Evolutionary conservation across 2,888 invertebrate genomes (phyloP), one percentile per base, ranked within the genome.

Genomic region (Dermolepida albohirtum): DNA sequence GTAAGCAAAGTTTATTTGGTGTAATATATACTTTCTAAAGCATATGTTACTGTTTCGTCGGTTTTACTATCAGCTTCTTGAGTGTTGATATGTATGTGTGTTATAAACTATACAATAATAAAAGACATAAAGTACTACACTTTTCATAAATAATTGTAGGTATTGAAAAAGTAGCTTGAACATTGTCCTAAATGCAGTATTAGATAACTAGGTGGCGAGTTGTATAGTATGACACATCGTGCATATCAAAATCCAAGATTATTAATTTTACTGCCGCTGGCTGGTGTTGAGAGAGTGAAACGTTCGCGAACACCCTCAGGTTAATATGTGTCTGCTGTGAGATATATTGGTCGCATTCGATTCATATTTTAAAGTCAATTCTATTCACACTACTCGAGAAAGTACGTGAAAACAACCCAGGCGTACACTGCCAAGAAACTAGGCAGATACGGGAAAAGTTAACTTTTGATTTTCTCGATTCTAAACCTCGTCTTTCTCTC

Each of bases 291-390:
- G 69, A 68, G 71, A 64, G 70, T 73, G 73, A 70, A 73, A 71
- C 70, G 73, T 72, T 72, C 69, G 67, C 70, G 64, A 68, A 68
- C 71, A 72, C 72, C 63, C 67, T 71, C 66, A 72, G 76, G 76
- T 77, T 77, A 77, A 77, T 77, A 77, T 77, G 76, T 77, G 76
- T 77, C 77, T 74, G 70, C 67, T 68, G 68, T 70, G 71, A 76
- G 75, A 77, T 76, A 78, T 78, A 80, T 79, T 76, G 79, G 79
- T 76, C 76, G 78, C 79, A 77, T 78, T 79, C 76, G 77, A 78
- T 80, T 80, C 78, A 80, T 80, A 80, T 80, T 80, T 80, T 80
- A 80, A 79, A 80, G 78, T 79, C 79, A 78, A 79, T 79, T 79
- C 77, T 78, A 76, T 78, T 78, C 76, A 74, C 47, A 62, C 70